Conservation (phyloP, 1,140 invertebrate species). For the Drosophila sproati region DNA sequence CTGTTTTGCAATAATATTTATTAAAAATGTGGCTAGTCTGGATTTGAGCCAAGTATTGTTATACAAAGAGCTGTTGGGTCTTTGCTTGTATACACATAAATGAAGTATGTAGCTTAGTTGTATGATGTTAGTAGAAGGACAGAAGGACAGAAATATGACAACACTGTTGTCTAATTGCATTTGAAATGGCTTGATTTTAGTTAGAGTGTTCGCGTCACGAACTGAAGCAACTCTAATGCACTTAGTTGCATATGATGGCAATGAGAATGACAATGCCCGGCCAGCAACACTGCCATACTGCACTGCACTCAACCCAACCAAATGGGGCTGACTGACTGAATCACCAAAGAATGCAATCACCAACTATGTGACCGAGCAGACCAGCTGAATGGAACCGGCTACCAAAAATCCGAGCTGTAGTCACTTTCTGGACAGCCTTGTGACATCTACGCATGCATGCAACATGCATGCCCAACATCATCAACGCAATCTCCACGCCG, state of each 20-base stretch:
- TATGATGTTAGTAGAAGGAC: too few relatives aligned
- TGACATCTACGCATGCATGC: slow-evolving; percentile 69
- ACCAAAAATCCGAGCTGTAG: slow-evolving; percentile 32
- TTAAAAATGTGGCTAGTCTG: too few relatives aligned
- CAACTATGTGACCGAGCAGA: slow-evolving; percentile 21
- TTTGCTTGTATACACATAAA: too few relatives aligned
- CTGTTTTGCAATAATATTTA: background rate
- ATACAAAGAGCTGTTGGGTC: too few relatives aligned
- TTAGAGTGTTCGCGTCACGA: background rate
- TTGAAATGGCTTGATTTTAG: too few relatives aligned
- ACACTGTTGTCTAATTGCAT: too few relatives aligned
- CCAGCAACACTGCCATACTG: slow-evolving; percentile 32
- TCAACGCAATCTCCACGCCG: slow-evolving; percentile 1
- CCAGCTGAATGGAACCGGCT: slow-evolving; percentile 10
- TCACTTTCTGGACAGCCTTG: slow-evolving; percentile 36
- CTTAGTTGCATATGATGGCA: slow-evolving; percentile 27
- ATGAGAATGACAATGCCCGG: slow-evolving; percentile 53
- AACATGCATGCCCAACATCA: slow-evolving; percentile 25
- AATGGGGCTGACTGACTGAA: slow-evolving; percentile 71
- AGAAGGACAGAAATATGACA: too few relatives aligned
- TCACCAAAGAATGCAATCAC: slow-evolving; percentile 81
- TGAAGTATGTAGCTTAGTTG: too few relatives aligned
- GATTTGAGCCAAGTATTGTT: too few relatives aligned
- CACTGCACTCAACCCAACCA: background rate
- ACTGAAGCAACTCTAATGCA: background rate